Conservation (phyloP, 2,888 invertebrate species). For the Cyclophora albipunctata region DNA sequence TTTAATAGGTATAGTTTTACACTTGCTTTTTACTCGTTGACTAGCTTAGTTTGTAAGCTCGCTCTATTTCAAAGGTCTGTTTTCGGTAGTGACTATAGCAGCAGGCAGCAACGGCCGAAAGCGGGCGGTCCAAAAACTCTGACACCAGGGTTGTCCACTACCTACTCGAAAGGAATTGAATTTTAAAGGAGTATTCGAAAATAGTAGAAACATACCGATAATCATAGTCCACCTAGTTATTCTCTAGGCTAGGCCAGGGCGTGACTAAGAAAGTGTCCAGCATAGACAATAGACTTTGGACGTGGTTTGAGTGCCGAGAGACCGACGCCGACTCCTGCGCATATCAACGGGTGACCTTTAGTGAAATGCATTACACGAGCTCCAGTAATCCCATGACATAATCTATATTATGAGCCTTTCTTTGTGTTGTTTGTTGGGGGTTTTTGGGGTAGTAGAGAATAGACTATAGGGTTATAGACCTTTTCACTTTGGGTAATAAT, state of each 20-base stretch:
- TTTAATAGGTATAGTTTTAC: no score
- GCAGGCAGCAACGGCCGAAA: slow-evolving; percentile 16
- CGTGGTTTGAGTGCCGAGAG: slow-evolving; percentile 44
- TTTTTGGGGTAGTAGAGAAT: no score
- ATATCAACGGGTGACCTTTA: slow-evolving; percentile 44
- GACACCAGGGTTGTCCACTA: no score
- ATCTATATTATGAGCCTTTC: slow-evolving; percentile 42
- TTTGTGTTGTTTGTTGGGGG: no score
- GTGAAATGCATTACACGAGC: slow-evolving; percentile 45
- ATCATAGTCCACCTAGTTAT: slow-evolving; percentile 57
- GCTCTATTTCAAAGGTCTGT: background rate
- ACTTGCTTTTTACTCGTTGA: background rate
- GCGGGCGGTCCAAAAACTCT: no score
- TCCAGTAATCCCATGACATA: slow-evolving; percentile 71
- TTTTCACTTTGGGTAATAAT: no score
- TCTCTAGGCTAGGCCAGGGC: slow-evolving; percentile 51
- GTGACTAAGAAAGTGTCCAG: slow-evolving; percentile 46
- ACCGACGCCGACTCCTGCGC: slow-evolving; percentile 26
- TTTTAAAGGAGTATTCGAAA: no score
- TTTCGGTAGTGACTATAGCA: background rate
- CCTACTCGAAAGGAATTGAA: no score
- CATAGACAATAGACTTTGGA: slow-evolving; percentile 51
- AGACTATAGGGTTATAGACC: no score
- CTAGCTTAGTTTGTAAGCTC: background rate
- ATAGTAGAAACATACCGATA: no score